Conservation (phyloP, 2,113 vertebrate genomes). For the Ploceus nigricollis region DNA sequence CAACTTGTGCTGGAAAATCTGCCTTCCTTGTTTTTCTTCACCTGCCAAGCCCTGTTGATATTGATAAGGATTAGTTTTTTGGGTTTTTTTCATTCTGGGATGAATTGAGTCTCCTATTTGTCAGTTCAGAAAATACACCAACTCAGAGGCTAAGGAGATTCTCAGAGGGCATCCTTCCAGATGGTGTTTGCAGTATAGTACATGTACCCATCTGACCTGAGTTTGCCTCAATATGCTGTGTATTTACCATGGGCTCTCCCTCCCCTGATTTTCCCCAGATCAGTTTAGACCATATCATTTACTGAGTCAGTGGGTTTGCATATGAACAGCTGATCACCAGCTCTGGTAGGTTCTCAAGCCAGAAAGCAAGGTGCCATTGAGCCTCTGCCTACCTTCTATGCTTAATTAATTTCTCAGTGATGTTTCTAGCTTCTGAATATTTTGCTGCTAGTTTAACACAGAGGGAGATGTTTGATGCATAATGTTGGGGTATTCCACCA, state of each 20-base stretch:
- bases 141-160: neutral
- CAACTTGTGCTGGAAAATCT: neutral
- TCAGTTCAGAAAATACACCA: neutral
- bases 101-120: neutral
- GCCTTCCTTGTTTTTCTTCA: neutral
- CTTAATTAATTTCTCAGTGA: conserved; percentile 42
- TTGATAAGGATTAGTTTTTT: neutral
- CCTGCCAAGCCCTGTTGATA: neutral
- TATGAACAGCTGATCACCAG: neutral
- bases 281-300: neutral
- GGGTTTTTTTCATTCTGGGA: neutral
- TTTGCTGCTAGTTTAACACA: neutral
- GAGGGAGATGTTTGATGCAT: neutral
- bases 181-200: neutral
- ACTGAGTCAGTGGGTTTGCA: conserved; percentile 1
- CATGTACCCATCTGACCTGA: neutral
- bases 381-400: neutral
- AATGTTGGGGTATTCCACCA: conserved; percentile 4
- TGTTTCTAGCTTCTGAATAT: conserved; percentile 14
- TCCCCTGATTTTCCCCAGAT: neutral
- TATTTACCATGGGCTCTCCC: neutral
- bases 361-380: neutral
- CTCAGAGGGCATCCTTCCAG: neutral
- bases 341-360: neutral
- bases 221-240: conserved; percentile 25